Percentiles rank a stretch among this genome's conserved stretches.
These are phyloP conservation scores for Sebastes hubbsi DNA, from an alignment of 2,797 vertebrate species.

Conservation along the genomic window DNA sequence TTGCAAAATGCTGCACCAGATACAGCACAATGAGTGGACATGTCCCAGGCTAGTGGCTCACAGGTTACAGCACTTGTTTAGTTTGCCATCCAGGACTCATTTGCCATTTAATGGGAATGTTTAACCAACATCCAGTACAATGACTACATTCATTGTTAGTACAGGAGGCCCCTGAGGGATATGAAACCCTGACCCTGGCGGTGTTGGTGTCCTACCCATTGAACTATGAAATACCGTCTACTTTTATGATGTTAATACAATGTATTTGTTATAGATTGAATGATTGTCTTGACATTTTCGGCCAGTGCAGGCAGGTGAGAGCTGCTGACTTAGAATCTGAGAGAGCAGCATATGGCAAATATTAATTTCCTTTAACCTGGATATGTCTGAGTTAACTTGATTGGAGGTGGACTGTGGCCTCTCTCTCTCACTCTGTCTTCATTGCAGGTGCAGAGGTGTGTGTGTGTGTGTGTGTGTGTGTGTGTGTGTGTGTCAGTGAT, in stretches of 20 bases:
- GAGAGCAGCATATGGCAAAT: constrained; percentile 20
- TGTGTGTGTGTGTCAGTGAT: constrained; percentile 71
- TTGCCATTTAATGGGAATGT: constrained; percentile 3
- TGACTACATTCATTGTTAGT: background rate
- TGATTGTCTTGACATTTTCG: constrained; percentile 60
- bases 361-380: constrained; percentile 62
- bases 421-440: constrained; percentile 27
- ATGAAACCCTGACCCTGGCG: constrained; percentile 3
- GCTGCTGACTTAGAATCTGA: constrained; percentile 30
- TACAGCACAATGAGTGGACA: background rate
- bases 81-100: background rate
- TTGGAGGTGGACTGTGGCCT: constrained; percentile 51
- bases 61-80: background rate
- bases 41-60: background rate
- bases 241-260: constrained; percentile 19
- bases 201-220: constrained; percentile 11
- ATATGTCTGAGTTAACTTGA: constrained; percentile 60
- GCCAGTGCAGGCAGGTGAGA: constrained; percentile 14
- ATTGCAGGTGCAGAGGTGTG: constrained; percentile 45
- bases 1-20: background rate
- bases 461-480: background rate
- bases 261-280: constrained; percentile 33
- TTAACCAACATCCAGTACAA: background rate
- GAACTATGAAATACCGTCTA: constrained; percentile 30
- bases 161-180: constrained; percentile 4